Evolutionary conservation across 2,888 invertebrate species (phyloP), one percentile per base, ranked within the genome.

Genomic region (Amiota minor): DNA sequence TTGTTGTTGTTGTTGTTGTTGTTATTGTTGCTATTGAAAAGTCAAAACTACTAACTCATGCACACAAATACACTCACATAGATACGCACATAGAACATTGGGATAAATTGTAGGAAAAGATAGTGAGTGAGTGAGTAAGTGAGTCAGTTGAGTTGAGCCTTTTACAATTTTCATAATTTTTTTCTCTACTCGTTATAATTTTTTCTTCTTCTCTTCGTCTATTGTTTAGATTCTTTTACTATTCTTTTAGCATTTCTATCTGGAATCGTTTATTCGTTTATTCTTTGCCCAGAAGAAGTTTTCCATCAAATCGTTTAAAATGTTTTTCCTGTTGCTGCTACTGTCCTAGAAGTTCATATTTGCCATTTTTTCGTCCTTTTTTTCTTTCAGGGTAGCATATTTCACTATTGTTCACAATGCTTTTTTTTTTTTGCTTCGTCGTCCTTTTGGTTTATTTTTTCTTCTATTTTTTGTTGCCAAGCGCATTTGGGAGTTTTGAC

Each of bases 221-320:
- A 6, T 50, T 68, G 10, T 47, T 16, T 18, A 4, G 18, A 20
- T 59, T 59, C 4, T 65, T 8, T 65, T 65, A 9, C 8, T 20
- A 16, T 18, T 18, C 11, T 45, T 45, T 64, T 45, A 9, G 6
- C 46, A n/a, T 53, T 53, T 12, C 16, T 53, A 12, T 53, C 8
- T 53, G 14, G 53, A n/a, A 35, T 35, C 35, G 0, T 35, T 35
- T 8, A 35, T 35, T 35, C 35, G 35, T 35, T 35, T 35, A 35
- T 6, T 35, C 35, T 59, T 59, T 49, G 49, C 20, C 35, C 45
- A 62, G 53, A 18, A 68, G 75, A 81, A 81, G 80, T 81, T 81
- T 80, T 81, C 77, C 80, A 81, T 80, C 81, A 81, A 81, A 81
- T 77, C 81, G 81, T 80, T 81, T 81, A 81, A 80, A 81, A 79